Percentiles rank a stretch among this genome's conserved stretches.
These are phyloP conservation scores for Watsonalla binaria DNA, from an alignment of 2,888 invertebrate genomes.

Conservation along the genomic window DNA sequence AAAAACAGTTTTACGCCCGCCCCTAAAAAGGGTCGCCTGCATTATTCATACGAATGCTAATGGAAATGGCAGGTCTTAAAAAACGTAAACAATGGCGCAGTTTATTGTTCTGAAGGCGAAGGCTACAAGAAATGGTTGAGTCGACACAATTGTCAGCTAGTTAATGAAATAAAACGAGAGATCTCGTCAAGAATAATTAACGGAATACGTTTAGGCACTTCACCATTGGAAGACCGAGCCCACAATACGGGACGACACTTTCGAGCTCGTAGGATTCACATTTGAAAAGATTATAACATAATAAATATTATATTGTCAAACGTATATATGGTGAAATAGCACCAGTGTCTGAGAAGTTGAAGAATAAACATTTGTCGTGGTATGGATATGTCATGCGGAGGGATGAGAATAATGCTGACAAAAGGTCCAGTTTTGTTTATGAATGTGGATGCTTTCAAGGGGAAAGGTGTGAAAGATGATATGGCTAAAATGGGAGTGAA, in stretches of 20 bases:
- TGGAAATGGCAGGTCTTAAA: constrained; percentile 45
- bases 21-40: constrained; percentile 32
- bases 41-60: constrained; percentile 54
- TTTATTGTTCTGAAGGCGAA: constrained; percentile 36
- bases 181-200: constrained; percentile 33
- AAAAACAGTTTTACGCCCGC: constrained; percentile 23
- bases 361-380: too few species aligned
- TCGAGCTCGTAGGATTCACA: neutral
- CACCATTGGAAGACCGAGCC: constrained; percentile 18
- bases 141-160: constrained; percentile 10
- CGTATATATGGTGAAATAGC: too few species aligned
- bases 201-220: constrained; percentile 34
- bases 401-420: too few species aligned
- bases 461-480: too few species aligned
- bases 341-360: too few species aligned
- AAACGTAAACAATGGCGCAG: constrained; percentile 38
- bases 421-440: too few species aligned
- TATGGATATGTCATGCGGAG: too few species aligned
- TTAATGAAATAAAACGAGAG: constrained; percentile 25
- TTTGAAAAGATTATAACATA: too few species aligned
- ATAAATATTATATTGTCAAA: too few species aligned
- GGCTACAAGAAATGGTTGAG: constrained; percentile 5
- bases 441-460: too few species aligned
- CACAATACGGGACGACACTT: constrained; percentile 7
- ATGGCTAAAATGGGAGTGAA: too few species aligned